A percentile compares a stretch with the other conserved stretches of the same genome.
Conservation (phyloP, 1,140 invertebrate species). For the Drosophila ambigua region DNA sequence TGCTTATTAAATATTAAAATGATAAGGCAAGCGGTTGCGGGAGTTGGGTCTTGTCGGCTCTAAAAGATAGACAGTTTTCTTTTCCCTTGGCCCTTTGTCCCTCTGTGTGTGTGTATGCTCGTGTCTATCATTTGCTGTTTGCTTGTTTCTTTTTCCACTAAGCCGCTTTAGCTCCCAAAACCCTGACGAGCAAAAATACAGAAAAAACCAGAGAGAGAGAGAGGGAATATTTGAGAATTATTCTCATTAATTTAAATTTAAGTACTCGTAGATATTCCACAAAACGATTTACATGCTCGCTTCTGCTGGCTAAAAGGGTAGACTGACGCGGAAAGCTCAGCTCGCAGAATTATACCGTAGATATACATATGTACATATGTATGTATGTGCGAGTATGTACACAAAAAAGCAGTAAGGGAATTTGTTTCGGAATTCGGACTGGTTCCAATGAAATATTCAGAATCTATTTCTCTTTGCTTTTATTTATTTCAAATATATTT, state of each 20-base stretch:
- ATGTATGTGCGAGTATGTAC: too few species aligned
- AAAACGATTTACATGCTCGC: too few species aligned
- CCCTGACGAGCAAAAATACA: not conserved
- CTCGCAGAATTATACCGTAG: too few species aligned
- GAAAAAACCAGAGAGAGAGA: not conserved
- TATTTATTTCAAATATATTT: not conserved
- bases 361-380: too few species aligned
- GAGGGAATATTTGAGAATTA: not conserved
- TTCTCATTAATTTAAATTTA: constrained; percentile 20
- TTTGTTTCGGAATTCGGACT: too few species aligned
- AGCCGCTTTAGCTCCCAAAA: constrained; percentile 55
- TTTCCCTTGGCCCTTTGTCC: constrained; percentile 21
- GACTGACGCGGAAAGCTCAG: too few species aligned
- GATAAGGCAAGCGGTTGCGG: constrained; percentile 56
- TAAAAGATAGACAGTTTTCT: constrained; percentile 22
- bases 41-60: constrained; percentile 15
- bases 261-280: too few species aligned
- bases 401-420: too few species aligned
- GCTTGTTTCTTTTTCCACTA: constrained; percentile 40
- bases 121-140: constrained; percentile 40
- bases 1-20: constrained; percentile 82
- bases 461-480: too few species aligned
- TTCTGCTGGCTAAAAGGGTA: too few species aligned
- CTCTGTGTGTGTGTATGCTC: constrained; percentile 17
- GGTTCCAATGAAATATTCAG: too few species aligned